Conservation (phyloP, 2,888 invertebrate species). For the Ochropleura leucogaster region DNA sequence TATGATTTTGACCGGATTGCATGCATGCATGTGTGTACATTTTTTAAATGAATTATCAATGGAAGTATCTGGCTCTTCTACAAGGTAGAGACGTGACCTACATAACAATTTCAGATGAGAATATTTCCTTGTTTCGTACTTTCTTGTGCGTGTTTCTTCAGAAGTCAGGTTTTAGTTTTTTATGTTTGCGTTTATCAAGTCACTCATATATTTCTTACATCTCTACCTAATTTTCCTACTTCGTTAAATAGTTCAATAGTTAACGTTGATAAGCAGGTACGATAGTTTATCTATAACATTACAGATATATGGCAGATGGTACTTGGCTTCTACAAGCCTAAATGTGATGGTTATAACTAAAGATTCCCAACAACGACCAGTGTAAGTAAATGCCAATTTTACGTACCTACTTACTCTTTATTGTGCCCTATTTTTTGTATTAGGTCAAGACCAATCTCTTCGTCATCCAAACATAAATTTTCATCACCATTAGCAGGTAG, state of each 20-base stretch:
- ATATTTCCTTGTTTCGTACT: no score
- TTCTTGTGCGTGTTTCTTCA: not conserved
- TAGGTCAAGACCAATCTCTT: not conserved
- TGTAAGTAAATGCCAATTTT: constrained; percentile 26
- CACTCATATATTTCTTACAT: no score
- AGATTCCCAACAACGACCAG: not conserved
- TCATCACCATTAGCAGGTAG: not conserved
- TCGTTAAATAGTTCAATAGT: not conserved
- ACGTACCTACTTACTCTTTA: not conserved
- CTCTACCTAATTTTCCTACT: no score
- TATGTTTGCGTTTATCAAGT: not conserved
- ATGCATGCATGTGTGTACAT: not conserved
- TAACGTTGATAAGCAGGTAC: not conserved
- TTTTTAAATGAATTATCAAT: not conserved
- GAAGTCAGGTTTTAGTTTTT: not conserved
- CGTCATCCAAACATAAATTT: not conserved
- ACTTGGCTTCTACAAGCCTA: constrained; percentile 80
- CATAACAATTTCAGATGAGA: no score
- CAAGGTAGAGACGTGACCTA: not conserved
- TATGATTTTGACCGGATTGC: not conserved
- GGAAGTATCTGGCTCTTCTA: not conserved
- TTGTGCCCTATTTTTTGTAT: not conserved
- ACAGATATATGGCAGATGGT: constrained; percentile 82
- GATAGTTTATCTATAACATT: constrained; percentile 34
- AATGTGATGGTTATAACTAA: constrained; percentile 30